Evolutionary conservation across 1,140 invertebrate genomes (phyloP), one percentile per base, ranked within the genome.

Genomic region (Neocloeon triangulifer): DNA sequence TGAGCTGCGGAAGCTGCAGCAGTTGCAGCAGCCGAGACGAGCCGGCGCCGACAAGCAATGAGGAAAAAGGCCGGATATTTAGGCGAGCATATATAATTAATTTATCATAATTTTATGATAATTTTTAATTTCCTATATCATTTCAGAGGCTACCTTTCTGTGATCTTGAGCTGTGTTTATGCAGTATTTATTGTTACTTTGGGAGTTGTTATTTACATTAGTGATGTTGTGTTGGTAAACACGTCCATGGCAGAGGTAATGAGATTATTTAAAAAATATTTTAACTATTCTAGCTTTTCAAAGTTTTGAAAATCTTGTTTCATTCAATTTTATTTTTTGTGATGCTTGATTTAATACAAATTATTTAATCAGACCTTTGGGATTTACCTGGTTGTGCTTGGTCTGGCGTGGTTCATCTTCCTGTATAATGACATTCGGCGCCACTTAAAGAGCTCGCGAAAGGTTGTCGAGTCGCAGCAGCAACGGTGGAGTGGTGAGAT

Each of bases 121-220:
- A 8, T 25, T 3, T 25, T 25, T 6, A 2, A 25, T n/a, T n/a
- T n/a, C n/a, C n/a, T n/a, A n/a, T n/a, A n/a, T n/a, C n/a, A n/a
- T n/a, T n/a, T n/a, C 54, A 70, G 67, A 34, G 51, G 54, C 38
- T 59, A 61, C 41, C 38, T 70, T 23, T 58, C 62, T 1, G 50
- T 57, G n/a, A 59, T 65, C 19, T 36, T 61, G 17, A 69, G 67
- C 41, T 59, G 57, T 35, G 63, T 71, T 30, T 73, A 73, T 42
- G 68, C 66, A 29, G 54, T 72, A 25, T 59, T 73, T 37, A 46
- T 73, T 32, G 55, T 74, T 4, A 69, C 68, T 19, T 41, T 71
- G 8, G 71, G 69, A 25, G 37, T 66, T 2, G 65, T 73, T 12
- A 56, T 72, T 13, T 67, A 64, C 42, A 41, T 72, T 18, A 55